phyloP scores from a whole-genome alignment of 2,797 vertebrate species.

The Acanthornis magna region DNA sequence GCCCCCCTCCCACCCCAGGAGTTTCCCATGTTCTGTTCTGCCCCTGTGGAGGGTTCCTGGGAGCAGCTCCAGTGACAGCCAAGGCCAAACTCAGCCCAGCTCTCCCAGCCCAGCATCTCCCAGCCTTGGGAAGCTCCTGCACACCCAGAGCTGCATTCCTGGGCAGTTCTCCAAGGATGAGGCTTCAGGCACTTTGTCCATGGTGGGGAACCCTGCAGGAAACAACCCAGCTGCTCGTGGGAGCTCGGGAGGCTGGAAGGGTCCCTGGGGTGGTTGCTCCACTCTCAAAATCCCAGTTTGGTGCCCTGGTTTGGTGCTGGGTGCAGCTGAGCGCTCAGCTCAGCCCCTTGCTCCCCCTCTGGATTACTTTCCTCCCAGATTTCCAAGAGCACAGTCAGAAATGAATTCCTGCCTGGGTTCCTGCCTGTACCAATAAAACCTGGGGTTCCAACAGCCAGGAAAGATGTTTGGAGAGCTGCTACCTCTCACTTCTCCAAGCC shows the following conservation, averaged over 20 bases:
- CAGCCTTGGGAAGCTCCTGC: neutral
- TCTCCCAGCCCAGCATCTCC: neutral
- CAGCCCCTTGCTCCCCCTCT: neutral
- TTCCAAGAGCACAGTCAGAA: neutral
- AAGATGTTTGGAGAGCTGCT: slow-evolving; percentile 6
- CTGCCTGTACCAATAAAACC: neutral
- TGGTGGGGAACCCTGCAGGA: neutral
- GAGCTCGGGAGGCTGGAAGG: neutral
- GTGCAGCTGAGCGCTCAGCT: neutral
- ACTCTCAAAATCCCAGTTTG: neutral
- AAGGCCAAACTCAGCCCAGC: neutral
- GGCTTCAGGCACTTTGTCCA: neutral
- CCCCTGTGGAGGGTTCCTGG: neutral
- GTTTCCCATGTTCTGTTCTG: neutral
- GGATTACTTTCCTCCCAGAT: neutral
- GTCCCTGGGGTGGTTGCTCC: neutral
- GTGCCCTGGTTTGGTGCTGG: neutral
- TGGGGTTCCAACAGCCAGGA: neutral
- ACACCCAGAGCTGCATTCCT: neutral
- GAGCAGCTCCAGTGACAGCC: neutral
- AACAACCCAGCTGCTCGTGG: neutral
- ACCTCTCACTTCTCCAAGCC: neutral
- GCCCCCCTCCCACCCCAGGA: neutral
- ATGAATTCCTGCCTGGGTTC: neutral
- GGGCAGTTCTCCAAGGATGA: neutral